These are phyloP conservation scores for Gymnodraco acuticeps DNA, from an alignment of 2,797 vertebrate species.

Conservation along the genomic window DNA sequence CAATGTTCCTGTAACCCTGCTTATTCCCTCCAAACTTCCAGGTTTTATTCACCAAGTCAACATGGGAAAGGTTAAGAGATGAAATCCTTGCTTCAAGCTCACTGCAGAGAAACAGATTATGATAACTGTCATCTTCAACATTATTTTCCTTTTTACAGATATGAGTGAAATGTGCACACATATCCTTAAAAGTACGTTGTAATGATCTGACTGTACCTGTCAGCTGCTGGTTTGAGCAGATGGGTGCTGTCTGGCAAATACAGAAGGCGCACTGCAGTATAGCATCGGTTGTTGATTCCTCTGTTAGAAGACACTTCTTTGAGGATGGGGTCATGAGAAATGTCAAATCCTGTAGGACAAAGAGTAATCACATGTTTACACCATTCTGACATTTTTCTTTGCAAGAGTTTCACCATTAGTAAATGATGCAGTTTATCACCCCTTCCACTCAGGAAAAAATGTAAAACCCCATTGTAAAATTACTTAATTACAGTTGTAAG, in stretches of 20 bases:
- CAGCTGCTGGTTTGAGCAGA: constrained; percentile 43
- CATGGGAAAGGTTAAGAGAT: constrained; percentile 63
- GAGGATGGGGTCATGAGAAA: constrained; percentile 50
- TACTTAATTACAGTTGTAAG: background rate
- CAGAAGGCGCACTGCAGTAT: constrained; percentile 53
- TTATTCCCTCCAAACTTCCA: constrained; percentile 79
- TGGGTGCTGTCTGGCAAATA: constrained; percentile 60
- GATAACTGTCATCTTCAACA: background rate
- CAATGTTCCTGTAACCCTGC: constrained; percentile 40
- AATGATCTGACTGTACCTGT: constrained; percentile 50
- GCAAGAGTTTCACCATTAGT: background rate
- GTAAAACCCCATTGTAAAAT: background rate
- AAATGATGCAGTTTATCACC: background rate
- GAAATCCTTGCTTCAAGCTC: constrained; percentile 69
- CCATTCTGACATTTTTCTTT: background rate
- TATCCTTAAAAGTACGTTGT: background rate
- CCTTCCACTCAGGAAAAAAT: background rate
- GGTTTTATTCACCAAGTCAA: constrained; percentile 74
- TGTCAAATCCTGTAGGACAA: constrained; percentile 59
- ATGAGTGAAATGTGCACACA: too few relatives aligned
- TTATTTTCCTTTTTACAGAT: background rate
- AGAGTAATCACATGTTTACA: background rate
- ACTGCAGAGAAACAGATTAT: constrained; percentile 30
- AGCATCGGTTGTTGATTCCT: constrained; percentile 34
- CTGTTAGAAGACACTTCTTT: constrained; percentile 56